Evolutionary conservation across 2,113 vertebrate species (phyloP), one percentile per base, ranked within the genome.

Genomic region (Oenanthe oenanthe): DNA sequence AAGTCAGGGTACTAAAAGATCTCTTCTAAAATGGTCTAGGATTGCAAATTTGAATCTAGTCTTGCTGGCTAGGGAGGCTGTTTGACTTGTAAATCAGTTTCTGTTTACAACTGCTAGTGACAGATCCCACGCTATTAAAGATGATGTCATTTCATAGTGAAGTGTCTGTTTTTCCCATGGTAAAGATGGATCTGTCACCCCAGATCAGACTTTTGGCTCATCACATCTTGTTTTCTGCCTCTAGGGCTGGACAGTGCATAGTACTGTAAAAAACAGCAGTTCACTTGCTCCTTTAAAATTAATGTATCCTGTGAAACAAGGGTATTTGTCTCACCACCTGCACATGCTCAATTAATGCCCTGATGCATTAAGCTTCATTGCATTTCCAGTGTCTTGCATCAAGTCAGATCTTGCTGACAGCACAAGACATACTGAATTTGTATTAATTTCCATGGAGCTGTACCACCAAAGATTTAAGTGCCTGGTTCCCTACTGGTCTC

Each of bases 111-210:
- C 85, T 70, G 68, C 34, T 2, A 4, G 73, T 90, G 94, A 95
- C 79, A 95, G 88, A 90, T 96, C 89, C 76, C 88, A 92, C 17
- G 19, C 72, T 95, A 78, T 92, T 95, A 93, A 82, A 90, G 70
- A 90, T 95, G 88, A 94, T 90, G 87, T 95, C 6, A 90, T 92
- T 94, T 90, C 54, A 48, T 48, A 95, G 82, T 10, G 17, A 88
- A 81, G 54, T 92, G 62, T 81, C 92, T 96, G 65, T 56, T 97
- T 95, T 95, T 95, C 92, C 70, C 92, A 43, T 92, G 85, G 57
- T 68, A 80, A 95, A 92, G 50, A 84, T 31, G 85, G 65, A 94
- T 93, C 88, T 93, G 89, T 71, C 93, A 96, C 14, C 13, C 47
- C 77, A 66, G 25, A 94, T 93, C 83, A 95, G 75, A 45, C n/a